A percentile compares a stretch with the other conserved stretches of the same genome.
Conservation (phyloP, 2,888 invertebrate genomes). For the Pediacus dermestoides region DNA sequence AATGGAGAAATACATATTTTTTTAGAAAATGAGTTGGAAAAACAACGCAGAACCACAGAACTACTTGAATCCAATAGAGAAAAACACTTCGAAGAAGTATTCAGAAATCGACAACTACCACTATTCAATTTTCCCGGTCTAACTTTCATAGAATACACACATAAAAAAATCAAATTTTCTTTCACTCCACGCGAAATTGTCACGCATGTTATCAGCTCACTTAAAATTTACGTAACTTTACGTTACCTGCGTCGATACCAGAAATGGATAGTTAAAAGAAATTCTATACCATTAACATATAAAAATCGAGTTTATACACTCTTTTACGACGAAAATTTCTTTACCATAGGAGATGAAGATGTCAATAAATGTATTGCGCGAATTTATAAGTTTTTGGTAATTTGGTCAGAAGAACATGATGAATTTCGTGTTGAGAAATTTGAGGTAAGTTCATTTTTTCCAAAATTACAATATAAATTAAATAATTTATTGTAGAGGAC, state of each 20-base stretch:
- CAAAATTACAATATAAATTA: background rate
- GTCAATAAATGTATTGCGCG: conserved; percentile 17
- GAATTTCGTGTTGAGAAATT: conserved; percentile 25
- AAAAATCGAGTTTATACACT: conserved; percentile 19
- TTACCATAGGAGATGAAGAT: conserved; percentile 22
- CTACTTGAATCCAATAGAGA: too few relatives aligned
- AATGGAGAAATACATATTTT: too few relatives aligned
- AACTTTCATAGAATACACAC: conserved; percentile 25
- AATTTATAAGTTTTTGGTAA: conserved; percentile 24
- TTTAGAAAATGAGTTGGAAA: too few relatives aligned
- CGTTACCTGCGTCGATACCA: conserved; percentile 20
- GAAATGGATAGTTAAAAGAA: conserved; percentile 30
- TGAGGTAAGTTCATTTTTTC: conserved; percentile 20
- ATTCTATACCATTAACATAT: conserved; percentile 29
- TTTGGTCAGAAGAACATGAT: conserved; percentile 27
- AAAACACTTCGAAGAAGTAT: too few relatives aligned
- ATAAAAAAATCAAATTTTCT: conserved; percentile 30
- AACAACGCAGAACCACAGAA: too few relatives aligned
- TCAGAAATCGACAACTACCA: background rate
- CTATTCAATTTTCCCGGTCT: conserved; percentile 25
- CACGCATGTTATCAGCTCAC: conserved; percentile 19
- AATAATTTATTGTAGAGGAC: too few relatives aligned
- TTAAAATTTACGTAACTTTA: conserved; percentile 29
- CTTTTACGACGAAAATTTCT: conserved; percentile 19
- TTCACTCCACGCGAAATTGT: conserved; percentile 27